These are phyloP conservation scores for Lasiurus borealis DNA, from an alignment of 2,113 vertebrate genomes.

Conservation along the genomic window DNA sequence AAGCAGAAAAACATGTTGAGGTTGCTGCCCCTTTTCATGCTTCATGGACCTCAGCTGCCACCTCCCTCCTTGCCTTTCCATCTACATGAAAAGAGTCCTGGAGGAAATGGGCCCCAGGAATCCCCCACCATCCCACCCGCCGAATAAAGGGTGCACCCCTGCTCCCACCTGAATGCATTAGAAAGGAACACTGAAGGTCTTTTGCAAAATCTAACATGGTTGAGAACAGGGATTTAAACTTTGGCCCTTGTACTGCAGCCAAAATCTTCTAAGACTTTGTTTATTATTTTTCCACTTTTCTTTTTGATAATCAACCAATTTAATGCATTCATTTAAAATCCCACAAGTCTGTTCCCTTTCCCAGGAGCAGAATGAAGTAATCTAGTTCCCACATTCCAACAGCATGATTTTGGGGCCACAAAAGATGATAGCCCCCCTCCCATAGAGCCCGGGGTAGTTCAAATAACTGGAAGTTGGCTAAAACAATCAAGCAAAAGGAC, in stretches of 20 bases:
- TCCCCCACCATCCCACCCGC: not conserved
- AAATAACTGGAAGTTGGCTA: not conserved
- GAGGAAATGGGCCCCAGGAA: not conserved
- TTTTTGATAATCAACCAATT: constrained; percentile 74
- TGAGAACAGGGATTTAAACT: constrained; percentile 59
- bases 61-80: not conserved
- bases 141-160: not conserved
- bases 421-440: not conserved
- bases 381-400: constrained; percentile 66
- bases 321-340: constrained; percentile 70
- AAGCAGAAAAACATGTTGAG: not conserved
- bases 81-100: not conserved
- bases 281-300: constrained; percentile 73
- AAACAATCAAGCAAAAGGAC: constrained; percentile 46
- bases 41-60: not conserved
- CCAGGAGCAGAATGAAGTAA: constrained; percentile 62
- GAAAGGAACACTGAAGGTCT: not conserved
- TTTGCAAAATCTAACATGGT: constrained; percentile 16
- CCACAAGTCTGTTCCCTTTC: constrained; percentile 64
- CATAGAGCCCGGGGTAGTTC: not conserved
- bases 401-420: not conserved
- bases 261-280: constrained; percentile 62
- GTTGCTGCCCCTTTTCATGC: not conserved
- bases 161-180: not conserved
- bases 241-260: constrained; percentile 29